Conservation (phyloP, 2,797 vertebrate species). For the Oceanodroma leucorhoa region DNA sequence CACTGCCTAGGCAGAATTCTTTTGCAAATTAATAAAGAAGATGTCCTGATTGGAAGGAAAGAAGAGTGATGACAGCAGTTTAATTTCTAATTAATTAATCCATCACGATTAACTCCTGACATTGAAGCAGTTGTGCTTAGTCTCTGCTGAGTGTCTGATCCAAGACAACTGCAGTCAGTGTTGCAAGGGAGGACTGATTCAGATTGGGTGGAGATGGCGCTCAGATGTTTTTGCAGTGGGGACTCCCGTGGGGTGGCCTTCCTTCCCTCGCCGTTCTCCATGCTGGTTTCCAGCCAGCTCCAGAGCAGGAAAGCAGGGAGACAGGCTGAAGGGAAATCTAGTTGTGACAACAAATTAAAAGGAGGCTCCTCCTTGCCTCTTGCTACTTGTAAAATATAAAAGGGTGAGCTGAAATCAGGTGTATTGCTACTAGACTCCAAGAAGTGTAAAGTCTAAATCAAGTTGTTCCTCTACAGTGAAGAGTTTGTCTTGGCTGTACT, state of each 20-base stretch:
- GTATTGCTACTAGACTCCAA: not conserved
- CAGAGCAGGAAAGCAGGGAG: not conserved
- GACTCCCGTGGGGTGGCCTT: not conserved
- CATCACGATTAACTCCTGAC: not conserved
- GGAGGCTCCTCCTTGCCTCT: not conserved
- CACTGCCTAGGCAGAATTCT: not conserved
- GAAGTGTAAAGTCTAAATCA: not conserved
- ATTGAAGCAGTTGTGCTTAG: not conserved
- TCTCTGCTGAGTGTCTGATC: not conserved
- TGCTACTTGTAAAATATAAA: not conserved
- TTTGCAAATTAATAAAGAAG: not conserved
- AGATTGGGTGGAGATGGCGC: not conserved
- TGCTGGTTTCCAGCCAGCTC: not conserved
- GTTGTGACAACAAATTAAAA: not conserved
- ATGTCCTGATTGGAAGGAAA: not conserved
- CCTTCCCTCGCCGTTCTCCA: rapidly evolving
- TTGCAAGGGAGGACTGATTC: not conserved
- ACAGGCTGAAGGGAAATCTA: not conserved
- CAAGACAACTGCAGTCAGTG: not conserved
- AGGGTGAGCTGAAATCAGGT: not conserved
- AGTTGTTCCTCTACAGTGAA: not conserved
- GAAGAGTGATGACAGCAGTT: not conserved
- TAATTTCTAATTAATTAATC: constrained; percentile 6
- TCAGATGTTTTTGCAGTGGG: not conserved
- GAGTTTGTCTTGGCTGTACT: not conserved